phyloP scores from a whole-genome alignment of 2,888 invertebrate genomes.

The Lepidochrysops patricia region DNA sequence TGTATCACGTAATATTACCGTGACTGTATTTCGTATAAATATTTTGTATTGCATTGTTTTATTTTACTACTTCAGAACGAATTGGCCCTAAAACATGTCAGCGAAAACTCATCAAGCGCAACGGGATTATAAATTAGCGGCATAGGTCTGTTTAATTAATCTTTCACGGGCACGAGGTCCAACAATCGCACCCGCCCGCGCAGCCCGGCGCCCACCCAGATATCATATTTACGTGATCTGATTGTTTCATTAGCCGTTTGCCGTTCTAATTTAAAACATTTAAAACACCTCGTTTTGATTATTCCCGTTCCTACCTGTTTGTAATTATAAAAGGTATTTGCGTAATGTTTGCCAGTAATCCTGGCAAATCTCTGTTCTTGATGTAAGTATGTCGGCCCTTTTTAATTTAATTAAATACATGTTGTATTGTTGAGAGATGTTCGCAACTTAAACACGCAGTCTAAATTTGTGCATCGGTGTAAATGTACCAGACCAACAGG shows the following conservation, averaged over 20 bases:
- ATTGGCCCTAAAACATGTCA: background rate
- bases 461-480: too few species aligned
- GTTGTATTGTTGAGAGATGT: too few species aligned
- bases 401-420: too few species aligned
- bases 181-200: background rate
- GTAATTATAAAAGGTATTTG: background rate
- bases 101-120: constrained; percentile 7
- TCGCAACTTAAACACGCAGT: too few species aligned
- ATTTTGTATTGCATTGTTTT: too few species aligned
- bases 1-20: too few species aligned
- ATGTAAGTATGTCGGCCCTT: too few species aligned
- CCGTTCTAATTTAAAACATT: constrained; percentile 12
- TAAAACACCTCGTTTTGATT: background rate
- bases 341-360: too few species aligned
- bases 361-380: too few species aligned
- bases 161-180: background rate
- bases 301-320: background rate
- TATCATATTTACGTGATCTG: constrained; percentile 9
- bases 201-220: constrained; percentile 1
- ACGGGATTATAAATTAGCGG: constrained; percentile 5
- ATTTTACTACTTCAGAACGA: background rate
- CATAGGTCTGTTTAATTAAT: constrained; percentile 10
- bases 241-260: constrained; percentile 8
- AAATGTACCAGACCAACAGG: too few species aligned
- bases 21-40: too few species aligned